These are phyloP conservation scores for Aelia acuminata DNA, from an alignment of 2,888 invertebrate genomes.

Conservation along the genomic window DNA sequence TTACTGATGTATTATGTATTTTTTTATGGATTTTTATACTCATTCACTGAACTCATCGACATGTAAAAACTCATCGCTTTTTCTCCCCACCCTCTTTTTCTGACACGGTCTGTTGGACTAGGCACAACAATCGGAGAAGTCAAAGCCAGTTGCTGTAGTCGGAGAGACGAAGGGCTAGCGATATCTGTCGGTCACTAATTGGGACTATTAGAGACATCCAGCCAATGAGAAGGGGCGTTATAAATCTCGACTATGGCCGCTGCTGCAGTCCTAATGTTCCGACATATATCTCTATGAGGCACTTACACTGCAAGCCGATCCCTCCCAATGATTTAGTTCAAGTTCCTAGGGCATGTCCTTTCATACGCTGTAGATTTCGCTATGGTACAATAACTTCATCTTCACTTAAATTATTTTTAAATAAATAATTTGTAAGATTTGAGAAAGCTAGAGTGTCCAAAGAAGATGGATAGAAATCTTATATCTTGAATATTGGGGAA, in stretches of 20 bases:
- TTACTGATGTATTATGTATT: too few relatives aligned
- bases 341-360: background rate
- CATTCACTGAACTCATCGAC: too few relatives aligned
- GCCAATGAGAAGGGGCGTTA: background rate
- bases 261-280: background rate
- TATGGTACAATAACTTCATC: background rate
- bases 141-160: background rate
- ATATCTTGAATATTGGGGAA: too few relatives aligned
- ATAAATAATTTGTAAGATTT: too few relatives aligned
- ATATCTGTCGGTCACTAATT: conserved; percentile 35
- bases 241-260: background rate
- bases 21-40: too few relatives aligned
- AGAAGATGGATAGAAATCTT: too few relatives aligned
- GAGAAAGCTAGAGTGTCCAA: too few relatives aligned
- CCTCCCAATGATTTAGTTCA: background rate
- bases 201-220: background rate
- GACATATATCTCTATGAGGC: background rate
- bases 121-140: background rate
- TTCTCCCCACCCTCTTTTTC: too few relatives aligned
- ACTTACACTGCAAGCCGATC: background rate
- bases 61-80: too few relatives aligned
- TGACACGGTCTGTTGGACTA: too few relatives aligned
- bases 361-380: background rate
- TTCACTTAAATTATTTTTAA: background rate
- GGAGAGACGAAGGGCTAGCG: background rate